Percentiles rank a stretch among this genome's conserved stretches.
Conservation (phyloP, 2,113 vertebrate genomes). For the Cichladusa arquata region DNA sequence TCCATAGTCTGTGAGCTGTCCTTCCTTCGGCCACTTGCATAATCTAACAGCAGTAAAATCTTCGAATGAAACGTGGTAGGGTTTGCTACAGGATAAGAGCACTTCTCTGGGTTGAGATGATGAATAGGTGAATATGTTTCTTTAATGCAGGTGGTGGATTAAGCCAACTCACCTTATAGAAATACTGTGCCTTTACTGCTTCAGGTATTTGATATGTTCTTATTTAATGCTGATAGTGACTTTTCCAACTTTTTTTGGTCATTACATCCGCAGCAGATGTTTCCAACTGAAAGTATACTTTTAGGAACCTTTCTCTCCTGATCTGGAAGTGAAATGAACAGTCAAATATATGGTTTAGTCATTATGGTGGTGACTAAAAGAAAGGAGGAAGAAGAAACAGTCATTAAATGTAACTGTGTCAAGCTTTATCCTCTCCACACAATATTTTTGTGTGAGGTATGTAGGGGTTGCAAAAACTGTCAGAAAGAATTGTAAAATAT, state of each 20-base stretch:
- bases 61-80: accelerated
- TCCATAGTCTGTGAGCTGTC: neutral
- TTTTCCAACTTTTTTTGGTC: neutral
- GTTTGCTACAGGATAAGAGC: neutral
- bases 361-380: neutral
- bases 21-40: neutral
- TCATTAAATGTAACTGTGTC: neutral
- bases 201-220: neutral
- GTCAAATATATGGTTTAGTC: neutral
- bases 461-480: neutral
- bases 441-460: neutral
- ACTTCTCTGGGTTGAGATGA: neutral
- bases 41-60: neutral
- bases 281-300: neutral
- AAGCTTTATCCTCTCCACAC: neutral
- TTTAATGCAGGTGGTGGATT: neutral
- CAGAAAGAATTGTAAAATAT: neutral
- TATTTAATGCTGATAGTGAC: neutral
- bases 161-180: neutral
- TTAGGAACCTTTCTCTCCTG: neutral
- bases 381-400: neutral
- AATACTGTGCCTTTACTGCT: neutral
- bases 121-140: neutral
- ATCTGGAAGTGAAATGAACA: neutral
- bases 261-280: neutral